phyloP scores from a whole-genome alignment of 2,888 invertebrate species.

The Drosophila lacicola region DNA sequence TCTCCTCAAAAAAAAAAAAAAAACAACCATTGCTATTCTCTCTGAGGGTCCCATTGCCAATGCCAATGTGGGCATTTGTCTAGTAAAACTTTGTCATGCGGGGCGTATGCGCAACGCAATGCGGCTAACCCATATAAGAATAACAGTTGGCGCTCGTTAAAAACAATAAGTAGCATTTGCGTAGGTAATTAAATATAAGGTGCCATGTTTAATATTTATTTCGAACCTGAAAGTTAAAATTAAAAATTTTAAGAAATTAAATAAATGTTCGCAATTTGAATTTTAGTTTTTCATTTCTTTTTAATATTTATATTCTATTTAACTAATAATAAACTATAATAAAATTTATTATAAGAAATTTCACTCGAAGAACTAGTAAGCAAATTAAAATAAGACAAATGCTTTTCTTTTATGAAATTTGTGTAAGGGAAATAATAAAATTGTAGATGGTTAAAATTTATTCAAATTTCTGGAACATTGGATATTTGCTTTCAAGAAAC shows the following conservation, averaged over 20 bases:
- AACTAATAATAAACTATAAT: no score
- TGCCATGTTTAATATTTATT: neutral
- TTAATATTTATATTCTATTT: neutral
- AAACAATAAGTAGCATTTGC: neutral
- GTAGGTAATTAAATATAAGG: neutral
- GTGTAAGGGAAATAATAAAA: no score
- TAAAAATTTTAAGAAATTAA: neutral
- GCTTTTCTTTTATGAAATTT: no score
- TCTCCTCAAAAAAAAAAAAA: neutral
- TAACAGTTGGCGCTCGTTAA: slow-evolving; percentile 15
- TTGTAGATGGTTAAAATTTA: no score
- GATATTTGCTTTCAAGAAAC: no score
- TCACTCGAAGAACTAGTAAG: no score
- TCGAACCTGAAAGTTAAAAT: neutral
- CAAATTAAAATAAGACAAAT: no score
- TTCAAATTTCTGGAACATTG: no score
- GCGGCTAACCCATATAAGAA: slow-evolving; percentile 32
- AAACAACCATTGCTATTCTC: neutral
- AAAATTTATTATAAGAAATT: no score
- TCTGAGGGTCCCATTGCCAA: slow-evolving; percentile 12
- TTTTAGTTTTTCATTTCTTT: neutral
- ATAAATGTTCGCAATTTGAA: neutral
- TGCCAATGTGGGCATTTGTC: slow-evolving; percentile 49
- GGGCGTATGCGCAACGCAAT: slow-evolving; percentile 65
- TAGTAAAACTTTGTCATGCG: slow-evolving; percentile 34